These are phyloP conservation scores for Choloepus hoffmanni DNA, from an alignment of 2,113 vertebrate species.

Conservation along the genomic window DNA sequence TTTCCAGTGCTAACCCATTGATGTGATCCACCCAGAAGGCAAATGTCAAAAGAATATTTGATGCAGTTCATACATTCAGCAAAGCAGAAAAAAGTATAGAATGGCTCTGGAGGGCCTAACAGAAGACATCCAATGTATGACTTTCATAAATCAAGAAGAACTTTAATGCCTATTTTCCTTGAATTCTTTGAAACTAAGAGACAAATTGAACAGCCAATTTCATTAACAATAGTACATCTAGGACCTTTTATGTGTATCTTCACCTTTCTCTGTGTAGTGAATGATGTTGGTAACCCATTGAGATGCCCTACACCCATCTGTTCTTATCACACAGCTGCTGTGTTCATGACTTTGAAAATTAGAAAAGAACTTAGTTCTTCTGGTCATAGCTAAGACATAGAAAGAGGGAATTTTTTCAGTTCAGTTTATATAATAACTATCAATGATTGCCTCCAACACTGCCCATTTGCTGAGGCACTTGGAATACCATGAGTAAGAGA, in stretches of 20 bases:
- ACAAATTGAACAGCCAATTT: background rate
- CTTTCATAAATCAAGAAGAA: background rate
- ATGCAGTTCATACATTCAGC: background rate
- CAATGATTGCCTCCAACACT: background rate
- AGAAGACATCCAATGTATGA: background rate
- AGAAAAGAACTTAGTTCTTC: background rate
- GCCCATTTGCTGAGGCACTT: background rate
- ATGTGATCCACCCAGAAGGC: background rate
- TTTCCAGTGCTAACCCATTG: background rate
- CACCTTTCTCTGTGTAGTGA: background rate
- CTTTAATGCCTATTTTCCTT: background rate
- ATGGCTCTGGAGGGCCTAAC: background rate
- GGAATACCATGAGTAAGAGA: background rate
- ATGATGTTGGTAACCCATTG: background rate
- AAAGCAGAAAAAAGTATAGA: background rate
- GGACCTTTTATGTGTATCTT: background rate
- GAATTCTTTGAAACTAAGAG: background rate
- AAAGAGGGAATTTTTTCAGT: background rate
- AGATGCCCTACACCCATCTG: background rate
- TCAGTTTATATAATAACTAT: background rate
- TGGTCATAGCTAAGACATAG: background rate
- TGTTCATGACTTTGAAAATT: background rate
- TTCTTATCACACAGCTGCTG: background rate
- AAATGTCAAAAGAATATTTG: background rate
- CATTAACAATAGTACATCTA: background rate